These are phyloP conservation scores for Cirrhinus molitorella DNA, from an alignment of 2,797 vertebrate genomes.

Conservation along the genomic window DNA sequence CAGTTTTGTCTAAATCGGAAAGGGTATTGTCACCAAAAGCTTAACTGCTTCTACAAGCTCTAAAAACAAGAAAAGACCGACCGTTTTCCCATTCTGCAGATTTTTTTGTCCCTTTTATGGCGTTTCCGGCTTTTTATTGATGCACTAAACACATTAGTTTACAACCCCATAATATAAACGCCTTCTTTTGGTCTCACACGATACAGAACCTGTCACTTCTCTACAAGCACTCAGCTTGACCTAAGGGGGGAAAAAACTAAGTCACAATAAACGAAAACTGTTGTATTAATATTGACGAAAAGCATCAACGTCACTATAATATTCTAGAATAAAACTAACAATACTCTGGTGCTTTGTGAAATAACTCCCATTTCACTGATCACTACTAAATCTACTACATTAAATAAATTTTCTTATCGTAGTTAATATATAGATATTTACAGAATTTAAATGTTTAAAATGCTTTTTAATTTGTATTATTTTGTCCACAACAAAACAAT, in stretches of 20 bases:
- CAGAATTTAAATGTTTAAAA: not conserved
- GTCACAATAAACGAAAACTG: slow-evolving; percentile 9
- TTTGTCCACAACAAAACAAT: not conserved
- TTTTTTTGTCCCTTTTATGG: slow-evolving; percentile 72
- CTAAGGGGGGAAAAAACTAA: slow-evolving; percentile 13
- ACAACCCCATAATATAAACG: slow-evolving; percentile 56
- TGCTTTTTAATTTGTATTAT: not conserved
- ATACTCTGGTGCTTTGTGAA: not conserved
- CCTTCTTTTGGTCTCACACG: slow-evolving; percentile 43
- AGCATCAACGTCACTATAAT: not conserved
- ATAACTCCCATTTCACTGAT: not conserved
- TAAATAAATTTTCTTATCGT: not conserved
- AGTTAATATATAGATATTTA: not conserved
- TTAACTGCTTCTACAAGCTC: slow-evolving; percentile 17
- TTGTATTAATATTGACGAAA: not conserved
- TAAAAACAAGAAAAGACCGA: slow-evolving; percentile 37
- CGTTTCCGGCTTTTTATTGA: slow-evolving; percentile 76
- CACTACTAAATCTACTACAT: not conserved
- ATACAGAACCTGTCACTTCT: slow-evolving; percentile 46
- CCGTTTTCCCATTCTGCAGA: slow-evolving; percentile 53
- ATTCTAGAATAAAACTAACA: not conserved
- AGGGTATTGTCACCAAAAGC: slow-evolving; percentile 33
- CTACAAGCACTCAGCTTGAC: slow-evolving; percentile 39
- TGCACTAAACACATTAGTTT: slow-evolving; percentile 74
- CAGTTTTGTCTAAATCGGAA: slow-evolving; percentile 66